Evolutionary conservation across 1,140 invertebrate genomes (phyloP), one percentile per base, ranked within the genome.

Genomic region (Drosophila quadrilineata): DNA sequence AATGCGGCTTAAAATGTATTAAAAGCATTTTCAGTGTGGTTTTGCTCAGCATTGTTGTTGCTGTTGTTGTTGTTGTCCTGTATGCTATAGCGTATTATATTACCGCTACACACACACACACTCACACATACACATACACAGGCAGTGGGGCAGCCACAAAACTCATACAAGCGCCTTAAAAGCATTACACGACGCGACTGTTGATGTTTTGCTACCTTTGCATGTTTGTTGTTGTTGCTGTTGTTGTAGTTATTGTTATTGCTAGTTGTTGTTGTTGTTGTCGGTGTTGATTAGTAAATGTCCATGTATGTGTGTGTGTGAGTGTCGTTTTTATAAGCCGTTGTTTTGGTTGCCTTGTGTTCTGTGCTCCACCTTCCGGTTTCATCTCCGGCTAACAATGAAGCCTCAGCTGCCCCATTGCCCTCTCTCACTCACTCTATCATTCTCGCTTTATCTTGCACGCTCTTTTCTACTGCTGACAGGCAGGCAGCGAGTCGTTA

Each of bases 1-100:
- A 84, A 84, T 85, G 77, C 79, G 77, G 77, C 76, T 82, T 82
- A 82, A 82, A 82, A 82, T 76, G 76, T 82, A 84, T 85, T 84
- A 84, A 84, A 85, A 84, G 77, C 70, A 85, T 84, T 77, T 82
- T 70, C 59, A 63, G 54, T 77, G 70, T 46, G 56, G 40, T 50
- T 59, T 60, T 68, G 31, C 46, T 12, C 45, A 29, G 5, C 21
- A 46, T 22, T 68, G 9, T 24, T 35, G 56, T 54, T 33, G 57
- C 52, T 31, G 67, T 33, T 63, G 75, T n/a, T n/a, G n/a, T n/a
- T n/a, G n/a, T n/a, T n/a, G n/a, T n/a, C n/a, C n/a, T n/a, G n/a
- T n/a, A n/a, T n/a, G n/a, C n/a, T n/a, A n/a, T 58, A 71, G 68
- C 68, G 63, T 71, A 71, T 80, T 71, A 63, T n/a, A n/a, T 79